Percentiles rank a stretch among this genome's conserved stretches.
Conservation (phyloP, 1,140 invertebrate species). For the Paracyclopina nana region DNA sequence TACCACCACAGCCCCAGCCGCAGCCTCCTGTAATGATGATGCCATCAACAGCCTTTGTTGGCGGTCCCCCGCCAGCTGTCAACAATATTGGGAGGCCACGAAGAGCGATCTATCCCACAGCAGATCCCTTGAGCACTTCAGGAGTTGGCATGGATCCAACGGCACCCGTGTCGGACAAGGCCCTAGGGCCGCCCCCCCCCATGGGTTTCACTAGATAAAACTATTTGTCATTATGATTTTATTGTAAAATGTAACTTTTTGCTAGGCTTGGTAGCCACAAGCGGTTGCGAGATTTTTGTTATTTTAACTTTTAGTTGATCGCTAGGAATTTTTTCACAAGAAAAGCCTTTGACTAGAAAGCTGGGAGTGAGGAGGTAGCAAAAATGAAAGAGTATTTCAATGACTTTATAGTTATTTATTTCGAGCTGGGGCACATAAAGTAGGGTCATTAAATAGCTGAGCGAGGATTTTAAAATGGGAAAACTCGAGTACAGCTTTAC, state of each 20-base stretch:
- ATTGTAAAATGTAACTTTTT: too few species aligned
- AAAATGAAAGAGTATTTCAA: too few species aligned
- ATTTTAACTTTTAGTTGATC: background rate
- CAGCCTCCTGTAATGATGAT: conserved; percentile 14
- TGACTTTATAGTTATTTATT: too few species aligned
- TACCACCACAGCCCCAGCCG: conserved; percentile 18
- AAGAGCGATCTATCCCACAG: conserved; percentile 8
- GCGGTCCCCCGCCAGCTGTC: background rate
- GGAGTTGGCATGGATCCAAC: conserved; percentile 31
- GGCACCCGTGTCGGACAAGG: conserved; percentile 26
- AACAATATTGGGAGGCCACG: background rate
- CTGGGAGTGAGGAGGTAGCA: too few species aligned
- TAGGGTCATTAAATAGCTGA: too few species aligned
- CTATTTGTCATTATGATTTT: background rate
- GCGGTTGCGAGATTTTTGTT: too few species aligned
- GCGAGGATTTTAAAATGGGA: too few species aligned
- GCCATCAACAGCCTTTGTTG: background rate
- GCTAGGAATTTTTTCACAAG: too few species aligned
- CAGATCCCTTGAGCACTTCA: conserved; percentile 2
- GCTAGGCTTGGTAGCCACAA: too few species aligned
- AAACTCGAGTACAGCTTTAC: too few species aligned
- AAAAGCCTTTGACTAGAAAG: too few species aligned
- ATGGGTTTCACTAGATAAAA: background rate
- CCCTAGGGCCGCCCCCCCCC: conserved; percentile 33
- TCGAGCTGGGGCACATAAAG: too few species aligned